These are phyloP conservation scores for Centrocercus urophasianus DNA, from an alignment of 2,113 vertebrate species.

Conservation along the genomic window DNA sequence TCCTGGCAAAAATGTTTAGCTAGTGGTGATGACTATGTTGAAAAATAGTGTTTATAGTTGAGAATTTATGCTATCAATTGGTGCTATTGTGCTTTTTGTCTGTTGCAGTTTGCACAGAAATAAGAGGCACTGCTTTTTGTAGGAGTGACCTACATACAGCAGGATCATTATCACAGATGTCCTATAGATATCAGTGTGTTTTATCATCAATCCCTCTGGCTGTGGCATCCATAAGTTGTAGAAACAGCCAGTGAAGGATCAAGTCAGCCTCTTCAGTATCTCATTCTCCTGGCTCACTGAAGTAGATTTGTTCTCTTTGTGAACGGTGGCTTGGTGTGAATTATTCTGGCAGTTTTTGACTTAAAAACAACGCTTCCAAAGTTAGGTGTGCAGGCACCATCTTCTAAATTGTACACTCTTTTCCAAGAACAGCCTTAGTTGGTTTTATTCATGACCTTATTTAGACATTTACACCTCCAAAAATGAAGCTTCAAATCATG, in stretches of 20 bases:
- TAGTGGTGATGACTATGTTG: too few relatives aligned
- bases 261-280: background rate
- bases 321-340: background rate
- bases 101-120: too few relatives aligned
- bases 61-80: too few relatives aligned
- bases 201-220: background rate
- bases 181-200: slow-evolving; percentile 5
- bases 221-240: background rate
- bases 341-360: background rate
- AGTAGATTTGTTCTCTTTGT: slow-evolving; percentile 7
- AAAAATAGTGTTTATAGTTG: too few relatives aligned
- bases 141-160: too few relatives aligned
- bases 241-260: background rate
- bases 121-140: too few relatives aligned
- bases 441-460: background rate
- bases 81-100: too few relatives aligned
- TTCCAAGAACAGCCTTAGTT: background rate
- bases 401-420: background rate
- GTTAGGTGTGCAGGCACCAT: background rate
- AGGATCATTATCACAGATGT: background rate
- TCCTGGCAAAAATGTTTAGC: too few relatives aligned
- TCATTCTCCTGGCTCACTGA: background rate
- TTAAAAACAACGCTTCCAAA: background rate
- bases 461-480: background rate
- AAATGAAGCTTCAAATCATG: background rate